Percentiles rank a stretch among this genome's conserved stretches.
Conservation (phyloP, 2,888 invertebrate species). For the Macropis europaea region DNA sequence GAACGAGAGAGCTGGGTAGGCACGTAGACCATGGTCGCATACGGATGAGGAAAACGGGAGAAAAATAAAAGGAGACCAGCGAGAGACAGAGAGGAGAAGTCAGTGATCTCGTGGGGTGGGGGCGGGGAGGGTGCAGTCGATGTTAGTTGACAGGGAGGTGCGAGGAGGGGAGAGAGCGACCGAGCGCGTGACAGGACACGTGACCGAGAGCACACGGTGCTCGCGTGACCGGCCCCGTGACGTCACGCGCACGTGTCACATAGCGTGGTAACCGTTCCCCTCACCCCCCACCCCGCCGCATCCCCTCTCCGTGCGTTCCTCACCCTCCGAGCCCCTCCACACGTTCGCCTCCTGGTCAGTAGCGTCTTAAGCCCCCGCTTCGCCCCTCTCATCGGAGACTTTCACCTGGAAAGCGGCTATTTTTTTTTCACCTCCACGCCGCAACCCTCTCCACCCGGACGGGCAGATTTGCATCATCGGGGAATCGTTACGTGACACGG, state of each 20-base stretch:
- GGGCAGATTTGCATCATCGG: constrained; percentile 51
- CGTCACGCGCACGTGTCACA: constrained; percentile 79
- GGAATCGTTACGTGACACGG: constrained; percentile 43
- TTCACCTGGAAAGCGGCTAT: constrained; percentile 66
- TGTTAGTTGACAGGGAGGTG: background rate
- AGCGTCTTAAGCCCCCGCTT: constrained; percentile 65
- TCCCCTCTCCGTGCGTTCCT: constrained; percentile 37
- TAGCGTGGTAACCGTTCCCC: constrained; percentile 73
- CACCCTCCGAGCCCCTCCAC: constrained; percentile 49
- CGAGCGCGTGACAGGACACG: constrained; percentile 79
- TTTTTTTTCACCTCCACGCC: constrained; percentile 2
- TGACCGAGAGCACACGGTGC: constrained; percentile 78
- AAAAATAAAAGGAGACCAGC: background rate
- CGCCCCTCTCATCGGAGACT: constrained; percentile 57
- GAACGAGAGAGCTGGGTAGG: constrained; percentile 4
- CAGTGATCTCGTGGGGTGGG: constrained; percentile 6
- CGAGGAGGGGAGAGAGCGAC: constrained; percentile 29
- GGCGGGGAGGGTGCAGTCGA: constrained; percentile 30
- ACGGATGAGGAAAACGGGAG: constrained; percentile 9
- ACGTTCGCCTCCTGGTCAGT: constrained; percentile 60
- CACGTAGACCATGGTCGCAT: constrained; percentile 14
- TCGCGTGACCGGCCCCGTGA: constrained; percentile 79
- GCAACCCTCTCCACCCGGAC: background rate
- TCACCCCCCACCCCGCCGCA: constrained; percentile 38
- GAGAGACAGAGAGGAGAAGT: constrained; percentile 40